phyloP scores from a whole-genome alignment of 2,113 vertebrate genomes.

The Podocnemis expansa region DNA sequence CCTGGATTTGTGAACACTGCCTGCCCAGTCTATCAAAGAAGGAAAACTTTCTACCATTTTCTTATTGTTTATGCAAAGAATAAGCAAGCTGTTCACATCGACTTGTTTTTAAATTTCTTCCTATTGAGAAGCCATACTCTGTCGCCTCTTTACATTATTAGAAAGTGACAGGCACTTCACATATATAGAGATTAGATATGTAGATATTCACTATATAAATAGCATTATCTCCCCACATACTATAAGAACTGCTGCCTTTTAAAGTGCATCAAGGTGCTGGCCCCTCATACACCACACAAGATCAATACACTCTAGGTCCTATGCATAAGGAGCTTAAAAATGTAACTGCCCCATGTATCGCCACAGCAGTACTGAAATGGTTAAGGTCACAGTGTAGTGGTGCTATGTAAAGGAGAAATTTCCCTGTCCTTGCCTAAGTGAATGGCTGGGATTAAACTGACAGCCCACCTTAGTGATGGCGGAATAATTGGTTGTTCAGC shows the following conservation, averaged over 20 bases:
- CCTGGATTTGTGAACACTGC: neutral
- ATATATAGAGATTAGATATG: too few species aligned
- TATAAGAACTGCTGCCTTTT: neutral
- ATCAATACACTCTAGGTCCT: neutral
- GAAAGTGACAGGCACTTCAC: neutral
- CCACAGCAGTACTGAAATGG: constrained; percentile 67
- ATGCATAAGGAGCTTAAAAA: rapidly evolving
- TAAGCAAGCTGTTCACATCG: neutral
- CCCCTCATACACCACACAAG: neutral
- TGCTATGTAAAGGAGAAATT: constrained; percentile 98
- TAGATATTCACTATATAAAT: neutral
- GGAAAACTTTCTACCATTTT: neutral
- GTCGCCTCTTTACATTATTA: neutral
- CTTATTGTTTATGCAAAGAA: neutral
- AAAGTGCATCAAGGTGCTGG: neutral
- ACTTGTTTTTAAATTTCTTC: neutral
- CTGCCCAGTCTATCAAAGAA: neutral
- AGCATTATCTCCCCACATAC: neutral
- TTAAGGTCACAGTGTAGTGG: constrained; percentile 77
- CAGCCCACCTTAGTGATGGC: constrained; percentile 99
- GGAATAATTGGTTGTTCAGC: constrained; percentile 99
- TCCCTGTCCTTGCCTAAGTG: constrained; percentile 99
- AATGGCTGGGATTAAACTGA: constrained; percentile 99
- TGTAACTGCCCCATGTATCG: constrained; percentile 2
- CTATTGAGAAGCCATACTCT: neutral